A percentile compares a stretch with the other conserved stretches of the same genome.
Evolutionary conservation across 2,888 invertebrate genomes (phyloP).

Genomic region (Pristionchus maxplancki): DNA sequence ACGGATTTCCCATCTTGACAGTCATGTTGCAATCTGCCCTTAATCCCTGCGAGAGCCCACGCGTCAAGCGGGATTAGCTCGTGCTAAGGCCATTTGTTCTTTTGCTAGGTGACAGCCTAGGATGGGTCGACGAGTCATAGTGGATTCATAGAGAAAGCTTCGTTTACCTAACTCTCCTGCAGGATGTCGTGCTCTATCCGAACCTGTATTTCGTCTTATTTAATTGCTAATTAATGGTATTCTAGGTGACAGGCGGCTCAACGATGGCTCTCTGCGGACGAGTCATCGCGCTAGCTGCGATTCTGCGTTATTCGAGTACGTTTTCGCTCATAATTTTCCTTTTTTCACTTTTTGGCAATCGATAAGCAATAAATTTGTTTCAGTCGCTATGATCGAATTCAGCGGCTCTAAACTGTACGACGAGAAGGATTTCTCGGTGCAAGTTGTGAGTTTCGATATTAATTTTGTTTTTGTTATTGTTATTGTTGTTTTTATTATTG

Average conservation of each 20-base stretch:
- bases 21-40: not conserved
- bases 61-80: not conserved
- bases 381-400: not conserved
- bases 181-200: too few relatives aligned
- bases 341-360: not conserved
- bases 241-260: not conserved
- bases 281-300: not conserved
- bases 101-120: not conserved
- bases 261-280: not conserved
- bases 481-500: too few relatives aligned
- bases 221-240: too few relatives aligned
- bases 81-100: not conserved
- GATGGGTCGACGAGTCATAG: too few relatives aligned
- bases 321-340: not conserved
- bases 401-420: not conserved
- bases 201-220: too few relatives aligned
- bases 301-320: not conserved
- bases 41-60: not conserved
- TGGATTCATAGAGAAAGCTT: too few relatives aligned
- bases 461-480: not conserved
- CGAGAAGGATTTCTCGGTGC: not conserved
- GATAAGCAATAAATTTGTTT: not conserved
- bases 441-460: not conserved
- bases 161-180: too few relatives aligned
- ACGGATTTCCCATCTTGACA: too few relatives aligned